Conservation (phyloP, 1,140 invertebrate species). For the Melitaea cinxia region DNA sequence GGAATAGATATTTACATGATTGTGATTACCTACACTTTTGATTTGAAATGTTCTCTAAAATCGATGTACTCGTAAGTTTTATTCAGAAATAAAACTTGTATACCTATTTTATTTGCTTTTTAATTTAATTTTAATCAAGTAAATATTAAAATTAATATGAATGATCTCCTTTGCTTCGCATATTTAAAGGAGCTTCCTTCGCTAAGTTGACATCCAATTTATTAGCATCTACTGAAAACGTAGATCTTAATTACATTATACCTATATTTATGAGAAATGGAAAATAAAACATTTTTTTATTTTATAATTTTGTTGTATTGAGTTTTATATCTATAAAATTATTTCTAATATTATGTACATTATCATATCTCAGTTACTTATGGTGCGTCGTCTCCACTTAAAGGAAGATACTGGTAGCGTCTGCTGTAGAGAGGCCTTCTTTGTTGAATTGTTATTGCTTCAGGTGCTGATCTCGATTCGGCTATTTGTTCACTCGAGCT, state of each 20-base stretch:
- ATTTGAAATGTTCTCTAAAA: too few relatives aligned
- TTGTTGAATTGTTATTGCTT: conserved; percentile 49
- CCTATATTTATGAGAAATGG: background rate
- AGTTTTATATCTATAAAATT: conserved; percentile 38
- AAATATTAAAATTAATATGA: background rate
- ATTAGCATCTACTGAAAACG: background rate
- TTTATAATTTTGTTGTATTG: conserved; percentile 26
- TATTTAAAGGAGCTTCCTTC: background rate
- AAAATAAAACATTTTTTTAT: background rate
- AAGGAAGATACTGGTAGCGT: conserved; percentile 68
- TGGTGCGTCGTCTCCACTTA: conserved; percentile 72
- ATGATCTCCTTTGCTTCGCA: background rate
- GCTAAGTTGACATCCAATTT: too few relatives aligned
- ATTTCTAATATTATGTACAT: conserved; percentile 65
- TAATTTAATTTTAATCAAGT: too few relatives aligned
- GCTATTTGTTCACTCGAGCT: conserved; percentile 53
- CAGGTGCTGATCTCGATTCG: conserved; percentile 62
- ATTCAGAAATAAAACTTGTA: too few relatives aligned
- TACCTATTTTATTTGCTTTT: too few relatives aligned
- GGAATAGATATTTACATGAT: too few relatives aligned
- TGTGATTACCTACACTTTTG: too few relatives aligned
- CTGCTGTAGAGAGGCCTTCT: conserved; percentile 48
- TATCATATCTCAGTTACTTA: conserved; percentile 49
- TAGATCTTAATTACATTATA: background rate
- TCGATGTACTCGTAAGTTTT: too few relatives aligned